These are phyloP conservation scores for Chaitophorus viminalis DNA, from an alignment of 2,888 invertebrate genomes.

Conservation along the genomic window DNA sequence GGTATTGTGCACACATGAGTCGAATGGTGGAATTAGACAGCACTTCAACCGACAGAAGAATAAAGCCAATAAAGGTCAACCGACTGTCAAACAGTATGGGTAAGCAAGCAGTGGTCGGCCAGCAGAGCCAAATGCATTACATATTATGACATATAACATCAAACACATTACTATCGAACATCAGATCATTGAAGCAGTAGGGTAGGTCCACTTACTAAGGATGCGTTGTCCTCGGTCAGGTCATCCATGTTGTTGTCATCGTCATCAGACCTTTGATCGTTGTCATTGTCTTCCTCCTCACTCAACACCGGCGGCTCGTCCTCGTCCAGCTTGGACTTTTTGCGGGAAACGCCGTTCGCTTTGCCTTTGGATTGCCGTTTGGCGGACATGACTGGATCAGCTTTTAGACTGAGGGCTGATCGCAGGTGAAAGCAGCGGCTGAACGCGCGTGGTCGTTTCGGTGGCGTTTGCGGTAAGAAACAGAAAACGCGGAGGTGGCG, in stretches of 20 bases:
- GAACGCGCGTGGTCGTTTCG: neutral
- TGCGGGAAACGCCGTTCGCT: slow-evolving; percentile 53
- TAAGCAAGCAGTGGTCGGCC: too few relatives aligned
- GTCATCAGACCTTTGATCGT: slow-evolving; percentile 40
- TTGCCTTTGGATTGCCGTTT: slow-evolving; percentile 57
- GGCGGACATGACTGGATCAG: slow-evolving; percentile 31
- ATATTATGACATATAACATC: too few relatives aligned
- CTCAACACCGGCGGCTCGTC: slow-evolving; percentile 35
- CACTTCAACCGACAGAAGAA: too few relatives aligned
- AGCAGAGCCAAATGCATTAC: too few relatives aligned
- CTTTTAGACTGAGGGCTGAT: too few relatives aligned
- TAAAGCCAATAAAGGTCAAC: too few relatives aligned
- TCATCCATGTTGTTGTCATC: slow-evolving; percentile 46
- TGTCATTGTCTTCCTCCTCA: slow-evolving; percentile 46
- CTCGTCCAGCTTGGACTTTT: slow-evolving; percentile 47
- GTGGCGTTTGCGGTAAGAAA: neutral
- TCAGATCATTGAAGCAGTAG: too few relatives aligned
- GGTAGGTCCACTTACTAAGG: slow-evolving; percentile 21
- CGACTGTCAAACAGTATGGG: too few relatives aligned
- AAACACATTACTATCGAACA: too few relatives aligned
- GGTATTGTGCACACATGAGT: too few relatives aligned
- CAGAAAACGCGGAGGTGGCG: neutral
- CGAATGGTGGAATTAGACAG: too few relatives aligned
- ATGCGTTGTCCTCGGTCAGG: slow-evolving; percentile 46
- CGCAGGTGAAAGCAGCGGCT: neutral